A percentile compares a stretch with the other conserved stretches of the same genome.
phyloP scores from a whole-genome alignment of 2,113 vertebrate genomes.

The Corythornis cristatus region DNA sequence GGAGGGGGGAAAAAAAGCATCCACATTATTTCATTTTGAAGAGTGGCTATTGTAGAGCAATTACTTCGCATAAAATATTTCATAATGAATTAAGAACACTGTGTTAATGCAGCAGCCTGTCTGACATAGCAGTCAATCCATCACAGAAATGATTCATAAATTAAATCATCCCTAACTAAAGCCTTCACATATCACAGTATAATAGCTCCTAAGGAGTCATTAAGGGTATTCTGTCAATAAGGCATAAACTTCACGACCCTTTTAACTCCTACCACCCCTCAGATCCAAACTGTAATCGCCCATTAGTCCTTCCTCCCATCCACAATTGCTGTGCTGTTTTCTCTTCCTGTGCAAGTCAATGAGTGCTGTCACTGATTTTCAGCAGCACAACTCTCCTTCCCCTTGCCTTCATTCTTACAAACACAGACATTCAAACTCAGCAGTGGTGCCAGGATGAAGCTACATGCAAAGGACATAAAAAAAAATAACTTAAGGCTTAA shows the following conservation, averaged over 20 bases:
- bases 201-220: conserved; percentile 56
- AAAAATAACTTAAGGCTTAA: neutral
- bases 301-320: neutral
- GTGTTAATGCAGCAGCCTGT: conserved; percentile 10
- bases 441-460: neutral
- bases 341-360: neutral
- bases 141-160: conserved; percentile 60
- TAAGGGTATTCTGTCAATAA: conserved; percentile 64
- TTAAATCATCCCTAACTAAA: conserved; percentile 53
- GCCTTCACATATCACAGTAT: conserved; percentile 23
- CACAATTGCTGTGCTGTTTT: neutral
- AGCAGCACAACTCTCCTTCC: neutral
- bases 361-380: neutral
- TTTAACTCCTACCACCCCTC: conserved; percentile 31
- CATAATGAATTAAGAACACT: conserved; percentile 44
- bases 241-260: conserved; percentile 41
- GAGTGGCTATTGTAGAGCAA: conserved; percentile 44
- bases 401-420: neutral
- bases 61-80: conserved; percentile 64
- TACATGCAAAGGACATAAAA: neutral
- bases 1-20: neutral
- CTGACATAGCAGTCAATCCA: conserved; percentile 43
- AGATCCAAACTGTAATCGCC: neutral
- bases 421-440: neutral
- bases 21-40: conserved; percentile 33